A percentile compares a stretch with the other conserved stretches of the same genome.
Conservation (phyloP, 2,888 invertebrate genomes). For the Calameuta pallipes region DNA sequence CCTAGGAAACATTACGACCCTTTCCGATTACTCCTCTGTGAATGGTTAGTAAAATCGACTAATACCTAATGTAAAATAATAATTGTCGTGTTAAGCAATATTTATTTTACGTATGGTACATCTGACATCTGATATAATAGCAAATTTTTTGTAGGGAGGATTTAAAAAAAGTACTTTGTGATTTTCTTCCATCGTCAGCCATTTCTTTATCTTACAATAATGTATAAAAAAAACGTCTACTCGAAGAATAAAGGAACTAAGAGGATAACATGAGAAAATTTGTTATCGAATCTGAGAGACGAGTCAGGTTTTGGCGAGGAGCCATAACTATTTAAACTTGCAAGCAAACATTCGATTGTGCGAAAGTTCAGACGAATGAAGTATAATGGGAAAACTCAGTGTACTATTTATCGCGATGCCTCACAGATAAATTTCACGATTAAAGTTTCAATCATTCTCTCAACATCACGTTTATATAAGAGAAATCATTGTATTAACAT, state of each 20-base stretch:
- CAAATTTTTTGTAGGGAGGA: too few relatives aligned
- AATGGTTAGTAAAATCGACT: too few relatives aligned
- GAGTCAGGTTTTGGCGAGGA: conserved; percentile 15
- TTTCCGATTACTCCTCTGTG: too few relatives aligned
- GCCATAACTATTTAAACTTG: conserved; percentile 33
- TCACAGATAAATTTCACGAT: conserved; percentile 30
- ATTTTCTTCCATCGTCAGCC: neutral
- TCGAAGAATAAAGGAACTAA: conserved; percentile 9
- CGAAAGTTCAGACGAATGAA: conserved; percentile 4
- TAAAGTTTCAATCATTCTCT: conserved; percentile 30
- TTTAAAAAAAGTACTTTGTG: neutral
- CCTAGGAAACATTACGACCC: too few relatives aligned
- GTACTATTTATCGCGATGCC: conserved; percentile 12
- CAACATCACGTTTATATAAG: too few relatives aligned
- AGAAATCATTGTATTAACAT: too few relatives aligned
- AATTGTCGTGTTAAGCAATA: neutral
- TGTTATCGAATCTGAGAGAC: conserved; percentile 11
- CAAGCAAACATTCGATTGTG: conserved; percentile 31
- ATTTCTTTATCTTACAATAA: neutral
- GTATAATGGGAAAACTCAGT: conserved; percentile 5
- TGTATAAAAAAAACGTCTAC: neutral
- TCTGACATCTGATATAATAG: too few relatives aligned
- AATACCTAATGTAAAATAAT: neutral
- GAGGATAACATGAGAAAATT: conserved; percentile 14
- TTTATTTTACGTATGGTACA: too few relatives aligned